Percentiles rank a stretch among this genome's conserved stretches.
Conservation (phyloP, 2,113 vertebrate genomes). For the Parotia lawesii region DNA sequence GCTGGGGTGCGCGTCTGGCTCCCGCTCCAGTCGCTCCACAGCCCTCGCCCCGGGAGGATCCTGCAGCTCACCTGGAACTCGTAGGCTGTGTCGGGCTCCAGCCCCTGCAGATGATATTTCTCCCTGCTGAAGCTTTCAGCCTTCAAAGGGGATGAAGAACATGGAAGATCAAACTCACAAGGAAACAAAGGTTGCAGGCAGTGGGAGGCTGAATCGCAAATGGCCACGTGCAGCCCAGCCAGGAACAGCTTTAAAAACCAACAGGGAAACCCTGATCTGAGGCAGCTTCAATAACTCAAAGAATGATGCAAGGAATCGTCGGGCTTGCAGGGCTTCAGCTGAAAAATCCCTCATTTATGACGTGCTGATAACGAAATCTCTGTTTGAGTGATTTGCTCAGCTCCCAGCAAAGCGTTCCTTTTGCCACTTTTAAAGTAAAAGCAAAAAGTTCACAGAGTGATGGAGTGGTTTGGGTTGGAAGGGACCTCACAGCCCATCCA, state of each 20-base stretch:
- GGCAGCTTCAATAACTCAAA: not conserved
- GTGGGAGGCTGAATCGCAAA: accelerated
- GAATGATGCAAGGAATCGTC: not conserved
- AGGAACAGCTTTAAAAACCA: accelerated
- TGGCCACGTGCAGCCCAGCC: not conserved
- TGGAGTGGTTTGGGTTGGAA: not conserved
- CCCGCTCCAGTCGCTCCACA: conserved; percentile 71
- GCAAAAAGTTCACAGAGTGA: accelerated
- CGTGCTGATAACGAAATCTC: accelerated
- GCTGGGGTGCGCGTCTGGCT: conserved; percentile 30
- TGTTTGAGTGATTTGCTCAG: not conserved
- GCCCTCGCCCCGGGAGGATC: conserved; percentile 34
- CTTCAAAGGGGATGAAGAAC: not conserved
- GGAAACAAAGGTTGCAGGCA: not conserved
- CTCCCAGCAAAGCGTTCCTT: not conserved
- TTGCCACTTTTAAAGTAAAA: not conserved
- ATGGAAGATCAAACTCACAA: accelerated
- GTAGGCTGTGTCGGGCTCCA: conserved; percentile 69
- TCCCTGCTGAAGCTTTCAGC: not conserved
- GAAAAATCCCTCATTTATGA: not conserved
- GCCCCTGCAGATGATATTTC: not conserved
- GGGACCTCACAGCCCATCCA: accelerated
- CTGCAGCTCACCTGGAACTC: conserved; percentile 73
- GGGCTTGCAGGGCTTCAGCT: not conserved
- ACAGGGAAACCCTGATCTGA: not conserved